Base-by-base conservation (phyloP, 1,140 invertebrate species). In the Geopemphigus sp. region DNA sequence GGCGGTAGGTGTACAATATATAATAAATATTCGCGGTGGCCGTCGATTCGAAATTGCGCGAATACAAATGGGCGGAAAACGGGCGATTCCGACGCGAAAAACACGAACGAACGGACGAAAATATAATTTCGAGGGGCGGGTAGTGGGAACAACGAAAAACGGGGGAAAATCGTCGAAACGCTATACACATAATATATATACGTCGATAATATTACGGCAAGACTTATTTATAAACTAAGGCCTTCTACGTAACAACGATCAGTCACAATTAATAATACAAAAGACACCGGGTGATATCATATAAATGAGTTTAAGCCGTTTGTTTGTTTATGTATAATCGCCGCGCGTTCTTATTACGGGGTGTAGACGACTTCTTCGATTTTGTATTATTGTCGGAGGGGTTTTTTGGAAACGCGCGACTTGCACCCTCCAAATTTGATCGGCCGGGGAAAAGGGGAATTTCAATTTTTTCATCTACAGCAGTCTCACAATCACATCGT, bases 251-350 rank as follows among this genome's bases (percentile, higher is more conserved):
- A 74, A 74, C 72, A 74, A 74, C 59, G 72, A 59, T 74, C 72
- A 74, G 72, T 74, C 72, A 74, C 72, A 74, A 74, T 74, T 74
- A 74, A 59, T 74, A 74, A 74, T 74, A 74, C 72, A 74, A n/a
- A n/a, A 74, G 72, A 74, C 72, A 74, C 72, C 72, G 72, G 54
- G 72, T 74, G 72, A 74, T 74, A 74, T 59, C 22, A 74, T 74
- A 74, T 59, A 57, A 39, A 74, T 39, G 32, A 74, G 54, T 74
- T n/a, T 74, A 57, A 59, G 72, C 45, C 10, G 29, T 14, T 19
- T 54, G 45, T 59, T 26, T 26, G 24, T n/a, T n/a, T 56, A 12
- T 59, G n/a, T n/a, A n/a, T n/a, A 8, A 8, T 39, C 32, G 32
- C 8, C 32, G 32, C 32, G 32, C 32, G 32, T 39, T 39, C 32